These are phyloP conservation scores for Petrocephalus microphthalmus DNA, from an alignment of 2,113 vertebrate species.

Conservation along the genomic window DNA sequence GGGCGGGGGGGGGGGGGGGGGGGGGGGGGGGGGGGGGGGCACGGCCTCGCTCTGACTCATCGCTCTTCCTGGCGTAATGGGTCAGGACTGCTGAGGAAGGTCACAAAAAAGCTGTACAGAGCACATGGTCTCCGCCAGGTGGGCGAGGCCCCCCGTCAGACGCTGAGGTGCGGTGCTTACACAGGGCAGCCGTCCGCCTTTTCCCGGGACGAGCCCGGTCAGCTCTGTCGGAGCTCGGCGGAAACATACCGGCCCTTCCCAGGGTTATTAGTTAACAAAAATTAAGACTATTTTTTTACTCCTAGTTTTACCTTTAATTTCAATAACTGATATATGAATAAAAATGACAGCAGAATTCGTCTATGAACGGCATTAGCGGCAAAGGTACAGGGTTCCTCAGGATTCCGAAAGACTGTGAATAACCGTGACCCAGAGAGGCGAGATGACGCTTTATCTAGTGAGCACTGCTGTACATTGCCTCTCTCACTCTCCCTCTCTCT, in stretches of 20 bases:
- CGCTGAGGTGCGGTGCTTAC: not conserved
- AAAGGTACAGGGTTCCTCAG: no score
- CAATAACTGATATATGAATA: no score
- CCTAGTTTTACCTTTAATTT: no score
- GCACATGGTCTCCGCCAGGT: not conserved
- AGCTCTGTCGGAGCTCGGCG: not conserved
- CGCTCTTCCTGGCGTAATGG: conserved; percentile 18
- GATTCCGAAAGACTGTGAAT: no score
- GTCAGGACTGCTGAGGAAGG: conserved; percentile 20
- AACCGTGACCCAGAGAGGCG: no score
- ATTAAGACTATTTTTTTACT: no score
- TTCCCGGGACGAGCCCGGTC: not conserved
- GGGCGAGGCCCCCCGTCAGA: not conserved
- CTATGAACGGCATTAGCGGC: no score
- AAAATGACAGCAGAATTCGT: no score
- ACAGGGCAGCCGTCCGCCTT: not conserved
- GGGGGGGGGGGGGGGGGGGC: no score
- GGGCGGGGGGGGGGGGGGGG: no score
- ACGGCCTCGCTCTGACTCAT: conserved; percentile 17
- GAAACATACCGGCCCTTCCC: not conserved
- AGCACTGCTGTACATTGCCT: no score
- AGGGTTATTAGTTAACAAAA: not conserved
- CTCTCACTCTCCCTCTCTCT: no score
- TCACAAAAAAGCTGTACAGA: not conserved
- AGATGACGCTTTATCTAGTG: not conserved